These are phyloP conservation scores for Chironomus striatipennis DNA, from an alignment of 1,140 invertebrate genomes.

Conservation along the genomic window DNA sequence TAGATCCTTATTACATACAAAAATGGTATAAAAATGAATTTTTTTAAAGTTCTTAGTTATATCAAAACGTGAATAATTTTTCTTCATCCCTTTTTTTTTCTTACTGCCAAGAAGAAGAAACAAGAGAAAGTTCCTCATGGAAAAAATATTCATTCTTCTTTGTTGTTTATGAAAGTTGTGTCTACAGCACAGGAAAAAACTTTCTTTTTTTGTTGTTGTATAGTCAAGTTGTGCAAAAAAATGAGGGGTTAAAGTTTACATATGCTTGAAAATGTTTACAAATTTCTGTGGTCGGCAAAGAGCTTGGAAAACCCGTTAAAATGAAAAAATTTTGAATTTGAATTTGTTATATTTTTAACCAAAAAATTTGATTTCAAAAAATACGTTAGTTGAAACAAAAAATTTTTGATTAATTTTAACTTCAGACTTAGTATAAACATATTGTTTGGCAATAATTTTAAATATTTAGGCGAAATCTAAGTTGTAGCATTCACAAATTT, in stretches of 20 bases:
- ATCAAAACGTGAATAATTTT: constrained; percentile 5
- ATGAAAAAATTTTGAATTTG: too few relatives aligned
- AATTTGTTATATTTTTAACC: too few relatives aligned
- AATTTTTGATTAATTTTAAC: too few relatives aligned
- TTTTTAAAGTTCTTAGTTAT: constrained; percentile 1
- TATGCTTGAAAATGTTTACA: constrained; percentile 14
- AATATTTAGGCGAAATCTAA: too few relatives aligned
- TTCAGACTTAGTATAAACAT: too few relatives aligned
- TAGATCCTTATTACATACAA: background rate
- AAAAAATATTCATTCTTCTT: background rate
- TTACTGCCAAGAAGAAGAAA: background rate
- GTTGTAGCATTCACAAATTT: too few relatives aligned
- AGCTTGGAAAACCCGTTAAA: background rate
- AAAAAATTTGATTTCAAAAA: too few relatives aligned
- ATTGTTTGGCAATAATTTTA: too few relatives aligned
- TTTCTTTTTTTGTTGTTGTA: background rate
- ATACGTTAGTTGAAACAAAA: too few relatives aligned
- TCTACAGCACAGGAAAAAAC: background rate
- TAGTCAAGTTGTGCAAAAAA: background rate
- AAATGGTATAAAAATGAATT: background rate
- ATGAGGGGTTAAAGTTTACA: constrained; percentile 10
- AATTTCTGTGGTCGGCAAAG: background rate
- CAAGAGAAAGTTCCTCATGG: background rate
- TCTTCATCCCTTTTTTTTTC: background rate
- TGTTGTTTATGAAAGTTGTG: background rate